Base-by-base conservation (phyloP, 92 coral and sea anemone species). In the Porites divaricata region DNA sequence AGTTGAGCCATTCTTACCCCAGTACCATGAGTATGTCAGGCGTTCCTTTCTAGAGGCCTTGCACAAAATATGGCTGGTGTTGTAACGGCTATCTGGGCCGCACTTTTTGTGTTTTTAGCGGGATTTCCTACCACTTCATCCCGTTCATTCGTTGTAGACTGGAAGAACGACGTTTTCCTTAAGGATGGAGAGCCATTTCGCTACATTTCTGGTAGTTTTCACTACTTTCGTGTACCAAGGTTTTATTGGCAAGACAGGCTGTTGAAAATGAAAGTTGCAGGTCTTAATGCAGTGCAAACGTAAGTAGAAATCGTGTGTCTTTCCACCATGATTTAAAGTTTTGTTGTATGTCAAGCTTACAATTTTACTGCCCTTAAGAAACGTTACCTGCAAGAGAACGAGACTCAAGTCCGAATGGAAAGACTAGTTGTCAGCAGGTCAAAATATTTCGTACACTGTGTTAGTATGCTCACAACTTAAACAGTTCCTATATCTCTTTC, bases 141-240 rank as follows among this genome's bases (percentile, higher is more conserved):
- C 35, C 75, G 97, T 76, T 93, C 97, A 11, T 95, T 95, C 84
- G 91, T 87, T 14, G 93, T 95, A 79, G 98, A 95, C 75, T 93
- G 84, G 75, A 70, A 93, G 25, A 88, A 90, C 71, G 91, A 95
- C 72, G 91, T 90, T 50, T 95, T 95, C 81, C 88, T 93, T 20
- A 95, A 91, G 83, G 97, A 95, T 93, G 97, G 98, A 12, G 78
- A 91, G 78, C 97, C 98, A 16, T 95, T 95, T 83, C 96, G 98
- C 62, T 95, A 95, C 85, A 90, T 95, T 22, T 93, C 98, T 25
- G 98, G 97, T 15, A 94, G 97, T 28, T 72, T 95, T 67, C 92
- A 90, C 19, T 95, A 95, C 71, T 92, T 89, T 77, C 82, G 98
- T 53, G 91, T 93, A 53, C 93, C 98, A 41, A 80, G 83, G 12